Conservation (phyloP, 1,140 invertebrate species). For the Danaus melanippus region DNA sequence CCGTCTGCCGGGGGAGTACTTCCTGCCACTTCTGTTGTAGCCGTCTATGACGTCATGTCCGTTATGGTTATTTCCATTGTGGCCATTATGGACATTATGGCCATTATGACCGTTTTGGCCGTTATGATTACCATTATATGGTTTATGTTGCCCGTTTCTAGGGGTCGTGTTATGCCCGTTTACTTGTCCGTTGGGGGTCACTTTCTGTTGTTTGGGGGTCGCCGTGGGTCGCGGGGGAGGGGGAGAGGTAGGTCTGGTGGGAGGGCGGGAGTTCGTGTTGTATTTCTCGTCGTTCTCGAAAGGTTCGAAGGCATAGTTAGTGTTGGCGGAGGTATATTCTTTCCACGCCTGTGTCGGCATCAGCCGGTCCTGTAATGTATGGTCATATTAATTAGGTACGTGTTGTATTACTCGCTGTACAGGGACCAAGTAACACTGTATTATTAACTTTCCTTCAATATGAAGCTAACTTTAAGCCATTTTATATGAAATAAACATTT, state of each 20-base stretch:
- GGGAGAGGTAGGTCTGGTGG: slow-evolving; percentile 48
- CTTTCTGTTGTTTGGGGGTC: slow-evolving; percentile 39
- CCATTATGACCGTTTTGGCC: slow-evolving; percentile 6
- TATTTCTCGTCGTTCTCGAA: slow-evolving; percentile 83
- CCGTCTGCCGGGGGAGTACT: slow-evolving; percentile 52
- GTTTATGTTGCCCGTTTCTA: slow-evolving; percentile 5
- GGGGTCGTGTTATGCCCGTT: slow-evolving; percentile 6
- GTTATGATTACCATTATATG: slow-evolving; percentile 7
- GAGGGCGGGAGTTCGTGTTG: slow-evolving; percentile 49
- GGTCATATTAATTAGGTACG: neutral
- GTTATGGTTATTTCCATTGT: neutral
- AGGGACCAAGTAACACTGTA: too few species aligned
- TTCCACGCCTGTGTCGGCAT: slow-evolving; percentile 89
- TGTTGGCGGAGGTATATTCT: slow-evolving; percentile 86
- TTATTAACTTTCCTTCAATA: too few species aligned
- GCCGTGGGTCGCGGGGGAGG: slow-evolving; percentile 52
- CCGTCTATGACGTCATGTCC: slow-evolving; percentile 1
- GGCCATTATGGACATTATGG: slow-evolving; percentile 4
- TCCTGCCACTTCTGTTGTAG: slow-evolving; percentile 19
- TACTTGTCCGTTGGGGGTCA: slow-evolving; percentile 45
- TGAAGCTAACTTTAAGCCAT: too few species aligned
- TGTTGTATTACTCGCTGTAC: too few species aligned
- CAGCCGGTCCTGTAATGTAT: slow-evolving; percentile 80
- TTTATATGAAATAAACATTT: too few species aligned
- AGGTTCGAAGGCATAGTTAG: slow-evolving; percentile 90